Percentiles rank a stretch among this genome's conserved stretches.
phyloP scores from a whole-genome alignment of 2,113 vertebrate genomes.

The Typhlomys cinereus region DNA sequence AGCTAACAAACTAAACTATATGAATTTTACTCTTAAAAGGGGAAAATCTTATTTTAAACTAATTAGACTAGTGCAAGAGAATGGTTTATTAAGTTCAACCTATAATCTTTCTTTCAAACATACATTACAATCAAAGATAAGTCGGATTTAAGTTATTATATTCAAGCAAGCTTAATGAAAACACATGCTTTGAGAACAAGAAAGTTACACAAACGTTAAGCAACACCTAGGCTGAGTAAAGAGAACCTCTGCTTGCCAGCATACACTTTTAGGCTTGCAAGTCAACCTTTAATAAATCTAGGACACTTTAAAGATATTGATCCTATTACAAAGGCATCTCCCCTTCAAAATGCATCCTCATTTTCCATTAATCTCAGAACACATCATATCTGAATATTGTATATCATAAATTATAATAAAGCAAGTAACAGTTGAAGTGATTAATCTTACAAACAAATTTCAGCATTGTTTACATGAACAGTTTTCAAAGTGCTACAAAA shows the following conservation, averaged over 20 bases:
- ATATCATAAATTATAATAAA: conserved; percentile 4
- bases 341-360: neutral
- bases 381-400: neutral
- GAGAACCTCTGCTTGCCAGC: neutral
- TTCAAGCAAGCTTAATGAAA: neutral
- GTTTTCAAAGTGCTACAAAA: conserved; percentile 11
- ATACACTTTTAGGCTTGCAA: neutral
- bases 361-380: neutral
- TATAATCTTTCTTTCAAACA: conserved; percentile 28
- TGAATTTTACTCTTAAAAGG: neutral
- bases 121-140: neutral
- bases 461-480: neutral
- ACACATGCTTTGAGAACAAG: neutral
- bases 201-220: neutral
- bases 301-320: neutral
- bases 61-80: conserved; percentile 7
- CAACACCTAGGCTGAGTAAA: neutral
- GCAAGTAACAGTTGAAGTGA: neutral
- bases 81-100: neutral
- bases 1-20: conserved; percentile 21
- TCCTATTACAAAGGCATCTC: neutral
- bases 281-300: neutral
- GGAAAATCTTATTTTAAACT: neutral
- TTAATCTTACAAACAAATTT: conserved; percentile 18
- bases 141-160: conserved; percentile 35